Evolutionary conservation across 2,797 vertebrate genomes (phyloP).

Genomic region (Tapirus indicus): DNA sequence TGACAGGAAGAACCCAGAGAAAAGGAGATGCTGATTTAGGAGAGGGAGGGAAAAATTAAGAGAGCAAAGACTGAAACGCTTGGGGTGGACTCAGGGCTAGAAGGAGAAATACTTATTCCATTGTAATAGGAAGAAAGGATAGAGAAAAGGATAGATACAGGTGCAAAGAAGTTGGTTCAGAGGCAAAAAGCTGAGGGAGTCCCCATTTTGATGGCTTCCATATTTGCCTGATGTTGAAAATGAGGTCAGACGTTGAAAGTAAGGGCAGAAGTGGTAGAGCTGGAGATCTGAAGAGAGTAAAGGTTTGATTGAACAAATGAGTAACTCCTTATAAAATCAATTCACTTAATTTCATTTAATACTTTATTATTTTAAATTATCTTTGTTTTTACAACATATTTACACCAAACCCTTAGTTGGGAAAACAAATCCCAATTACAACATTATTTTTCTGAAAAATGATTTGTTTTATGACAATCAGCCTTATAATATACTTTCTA

Average conservation of each 20-base stretch:
- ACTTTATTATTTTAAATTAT: constrained; percentile 35
- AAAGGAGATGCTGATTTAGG: neutral
- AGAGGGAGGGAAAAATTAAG: neutral
- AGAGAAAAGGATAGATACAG: neutral
- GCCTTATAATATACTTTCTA: constrained; percentile 34
- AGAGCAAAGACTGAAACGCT: neutral
- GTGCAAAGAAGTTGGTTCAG: neutral
- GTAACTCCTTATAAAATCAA: constrained; percentile 19
- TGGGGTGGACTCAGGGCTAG: neutral
- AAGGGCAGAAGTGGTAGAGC: neutral
- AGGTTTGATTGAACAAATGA: neutral
- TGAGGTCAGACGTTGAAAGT: neutral
- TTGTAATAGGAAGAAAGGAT: neutral
- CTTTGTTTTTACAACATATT: constrained; percentile 41
- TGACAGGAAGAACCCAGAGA: neutral
- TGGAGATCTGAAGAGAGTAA: neutral
- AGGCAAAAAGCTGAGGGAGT: neutral
- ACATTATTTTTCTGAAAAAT: constrained; percentile 46
- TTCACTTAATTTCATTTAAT: constrained; percentile 21
- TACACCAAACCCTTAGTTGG: neutral
- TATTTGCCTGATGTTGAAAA: neutral
- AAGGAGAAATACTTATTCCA: neutral
- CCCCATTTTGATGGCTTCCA: neutral
- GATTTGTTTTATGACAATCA: neutral
- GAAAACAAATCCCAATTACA: constrained; percentile 33